Base-by-base conservation (phyloP, 2,888 invertebrate species). In the Halictus quadricinctus region DNA sequence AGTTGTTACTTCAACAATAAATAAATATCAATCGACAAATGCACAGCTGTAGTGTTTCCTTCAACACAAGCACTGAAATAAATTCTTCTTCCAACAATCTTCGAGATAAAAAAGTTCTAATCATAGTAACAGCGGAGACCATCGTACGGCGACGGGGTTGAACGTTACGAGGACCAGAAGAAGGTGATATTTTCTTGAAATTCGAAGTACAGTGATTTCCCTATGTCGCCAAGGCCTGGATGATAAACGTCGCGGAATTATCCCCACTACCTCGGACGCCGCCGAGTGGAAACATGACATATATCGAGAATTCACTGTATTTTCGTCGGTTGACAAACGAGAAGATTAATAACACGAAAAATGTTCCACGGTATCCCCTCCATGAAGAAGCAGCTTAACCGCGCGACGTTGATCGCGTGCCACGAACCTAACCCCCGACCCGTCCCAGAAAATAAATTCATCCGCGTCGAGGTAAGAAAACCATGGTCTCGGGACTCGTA, bases 391-490 rank as follows among this genome's bases (percentile, higher is more conserved):
- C 66, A 21, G 36, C 21, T 73, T 43, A 72, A 76, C 41, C 43
- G 15, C 36, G 41, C 43, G 43, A 36, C 25, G 48, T 84, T 80
- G 25, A 76, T 84, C 80, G 85, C 84, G 80, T 85, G 84, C 80
- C 84, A 43, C 72, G 50, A 50, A 2, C 50, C 54, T 74, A 64
- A 64, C 75, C 70, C 48, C 29, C 48, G 43, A 36, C 43, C 18
- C 15, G 41, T 0, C 50, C 18, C 29, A 21, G 72, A 72, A 72
- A 76, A 86, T 85, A 87, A 86, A 83, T 83, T 83, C 70, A 64
- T 76, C 81, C 72, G 21, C 72, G 69, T 54, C 48, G 13, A 66
- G 83, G 76, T 69, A 79, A 72, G 76, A 85, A 79, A 85, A 82
- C 50, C 79, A 69, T 74, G 69, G 69, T 70, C 77, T 60, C 18